Percentiles rank a stretch among this genome's conserved stretches.
These are phyloP conservation scores for Xyrichtys novacula DNA, from an alignment of 2,797 vertebrate genomes.

Conservation along the genomic window DNA sequence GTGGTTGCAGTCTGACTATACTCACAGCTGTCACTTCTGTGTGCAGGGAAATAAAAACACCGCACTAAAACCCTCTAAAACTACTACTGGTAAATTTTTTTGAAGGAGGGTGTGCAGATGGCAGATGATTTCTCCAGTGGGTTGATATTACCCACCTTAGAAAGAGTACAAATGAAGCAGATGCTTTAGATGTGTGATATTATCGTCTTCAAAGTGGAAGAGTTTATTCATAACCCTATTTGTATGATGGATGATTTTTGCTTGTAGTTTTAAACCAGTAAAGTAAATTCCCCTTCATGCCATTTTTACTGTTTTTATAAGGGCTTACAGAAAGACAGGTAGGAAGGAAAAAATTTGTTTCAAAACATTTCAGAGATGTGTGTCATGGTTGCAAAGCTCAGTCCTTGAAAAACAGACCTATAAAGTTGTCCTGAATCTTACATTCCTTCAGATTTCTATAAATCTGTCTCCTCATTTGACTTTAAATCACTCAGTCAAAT, in stretches of 20 bases:
- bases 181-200: neutral
- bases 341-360: neutral
- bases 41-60: conserved; percentile 27
- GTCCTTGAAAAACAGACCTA: neutral
- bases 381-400: neutral
- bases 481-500: conserved; percentile 44
- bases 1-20: conserved; percentile 25
- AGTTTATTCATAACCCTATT: neutral
- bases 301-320: neutral
- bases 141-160: neutral
- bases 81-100: neutral
- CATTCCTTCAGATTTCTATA: neutral
- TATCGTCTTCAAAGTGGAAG: neutral
- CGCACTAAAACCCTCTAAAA: conserved; percentile 18
- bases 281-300: neutral
- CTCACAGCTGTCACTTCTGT: conserved; percentile 33
- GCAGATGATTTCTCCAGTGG: conserved; percentile 14
- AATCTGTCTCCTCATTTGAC: conserved; percentile 36
- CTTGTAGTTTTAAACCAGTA: neutral
- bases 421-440: conserved; percentile 7
- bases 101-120: neutral
- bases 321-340: neutral
- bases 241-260: neutral
- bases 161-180: neutral
- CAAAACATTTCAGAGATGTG: conserved; percentile 2